Evolutionary conservation across 2,888 invertebrate genomes (phyloP).

Genomic region (Cephus pulcher): DNA sequence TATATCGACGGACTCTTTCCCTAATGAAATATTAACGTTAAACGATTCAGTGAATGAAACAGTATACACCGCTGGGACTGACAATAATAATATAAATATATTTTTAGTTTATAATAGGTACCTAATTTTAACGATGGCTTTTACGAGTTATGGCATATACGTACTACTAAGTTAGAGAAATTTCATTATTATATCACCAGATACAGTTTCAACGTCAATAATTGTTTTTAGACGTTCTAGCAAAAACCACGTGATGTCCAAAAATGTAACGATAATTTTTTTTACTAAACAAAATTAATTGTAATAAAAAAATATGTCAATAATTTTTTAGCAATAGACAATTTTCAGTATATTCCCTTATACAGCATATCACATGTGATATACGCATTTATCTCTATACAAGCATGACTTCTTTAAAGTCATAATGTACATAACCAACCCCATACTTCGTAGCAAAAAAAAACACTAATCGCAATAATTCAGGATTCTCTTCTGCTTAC

Average conservation of each 20-base stretch:
- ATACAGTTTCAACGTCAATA: neutral
- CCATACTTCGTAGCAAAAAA: neutral
- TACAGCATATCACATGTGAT: neutral
- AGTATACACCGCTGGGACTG: neutral
- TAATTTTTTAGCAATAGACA: neutral
- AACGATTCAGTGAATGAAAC: neutral
- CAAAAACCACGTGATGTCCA: neutral
- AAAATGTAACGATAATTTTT: neutral
- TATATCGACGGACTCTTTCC: neutral
- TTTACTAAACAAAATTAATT: neutral
- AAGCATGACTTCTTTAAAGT: neutral
- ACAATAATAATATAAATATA: neutral
- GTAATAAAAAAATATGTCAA: neutral
- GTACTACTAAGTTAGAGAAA: neutral
- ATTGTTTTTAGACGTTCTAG: neutral
- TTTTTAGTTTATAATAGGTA: neutral
- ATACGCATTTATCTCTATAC: neutral
- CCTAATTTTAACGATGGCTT: neutral
- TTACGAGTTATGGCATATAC: neutral
- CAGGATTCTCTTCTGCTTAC: neutral
- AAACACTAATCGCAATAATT: neutral
- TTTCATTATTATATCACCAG: neutral
- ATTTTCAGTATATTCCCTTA: neutral
- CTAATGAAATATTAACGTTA: too few relatives aligned
- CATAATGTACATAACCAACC: neutral